Evolutionary conservation across 2,113 vertebrate species (phyloP), one percentile per base, ranked within the genome.

Genomic region (Columbina picui): DNA sequence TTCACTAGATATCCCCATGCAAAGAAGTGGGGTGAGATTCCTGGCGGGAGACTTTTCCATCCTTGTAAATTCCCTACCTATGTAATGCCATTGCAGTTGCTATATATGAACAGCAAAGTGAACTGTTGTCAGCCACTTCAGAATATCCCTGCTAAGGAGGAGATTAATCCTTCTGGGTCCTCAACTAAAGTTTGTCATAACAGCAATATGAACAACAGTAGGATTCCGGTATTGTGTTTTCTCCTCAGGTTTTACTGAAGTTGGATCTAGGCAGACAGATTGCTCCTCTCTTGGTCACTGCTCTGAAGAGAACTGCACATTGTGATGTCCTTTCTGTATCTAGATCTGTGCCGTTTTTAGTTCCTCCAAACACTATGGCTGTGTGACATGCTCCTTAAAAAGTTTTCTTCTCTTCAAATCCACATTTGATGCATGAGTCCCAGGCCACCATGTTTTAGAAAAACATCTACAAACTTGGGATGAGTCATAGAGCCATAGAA

Each of bases 51-150:
- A 21, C 21, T 75, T 92, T 81, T 53, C 67, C 57, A 55, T 68
- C 74, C 53, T 73, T 84, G 9, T 47, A 65, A 67, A 14, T 59
- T 84, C 17, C 60, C 30, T 84, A 64, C 38, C 4, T 56, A 9
- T 16, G 21, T 36, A 59, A 76, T 20, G 41, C 27, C 22, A 68
- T 10, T 55, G 34, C 21, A 26, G 41, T 71, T 71, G 6, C 13
- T 38, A 8, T 74, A 43, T 0, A 1, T 56, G 41, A 93, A 14
- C 21, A 30, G 5, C 29, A 14, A 56, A 41, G 53, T 12, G 32
- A 84, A n/a, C 15, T 86, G n/a, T 74, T 84, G 59, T 45, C 83
- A 90, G 68, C 63, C 47, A 87, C 84, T 94, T 90, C 56, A 87
- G 32, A 93, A 43, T 64, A 78, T 30, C 53, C 30, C 30, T 67